These are phyloP conservation scores for Halichoeres trimaculatus DNA, from an alignment of 2,113 vertebrate species.

Conservation along the genomic window DNA sequence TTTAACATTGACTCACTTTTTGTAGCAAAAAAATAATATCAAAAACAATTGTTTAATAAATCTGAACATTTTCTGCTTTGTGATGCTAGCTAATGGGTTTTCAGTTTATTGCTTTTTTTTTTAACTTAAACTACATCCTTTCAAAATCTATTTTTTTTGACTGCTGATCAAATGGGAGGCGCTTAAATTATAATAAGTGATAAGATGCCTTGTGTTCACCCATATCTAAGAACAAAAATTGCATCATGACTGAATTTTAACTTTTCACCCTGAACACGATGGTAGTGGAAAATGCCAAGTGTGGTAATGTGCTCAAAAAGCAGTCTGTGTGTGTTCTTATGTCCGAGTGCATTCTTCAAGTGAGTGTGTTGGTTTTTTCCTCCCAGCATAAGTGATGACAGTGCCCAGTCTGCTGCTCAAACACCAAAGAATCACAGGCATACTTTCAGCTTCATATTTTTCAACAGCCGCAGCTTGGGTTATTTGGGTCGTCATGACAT, in stretches of 20 bases:
- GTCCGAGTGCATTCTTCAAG: constrained; percentile 24
- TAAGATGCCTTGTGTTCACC: too few relatives aligned
- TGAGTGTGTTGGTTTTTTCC: constrained; percentile 12
- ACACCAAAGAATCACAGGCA: constrained; percentile 47
- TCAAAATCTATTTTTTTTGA: too few relatives aligned
- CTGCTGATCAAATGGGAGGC: too few relatives aligned
- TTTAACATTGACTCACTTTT: too few relatives aligned
- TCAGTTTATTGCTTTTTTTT: too few relatives aligned
- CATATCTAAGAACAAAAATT: not conserved
- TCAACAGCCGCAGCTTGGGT: constrained; percentile 49
- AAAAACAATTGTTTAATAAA: too few relatives aligned
- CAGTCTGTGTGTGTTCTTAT: not conserved
- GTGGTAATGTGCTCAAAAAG: not conserved
- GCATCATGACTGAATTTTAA: not conserved
- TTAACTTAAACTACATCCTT: not conserved
- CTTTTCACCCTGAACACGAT: not conserved
- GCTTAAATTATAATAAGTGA: too few relatives aligned
- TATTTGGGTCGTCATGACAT: constrained; percentile 75
- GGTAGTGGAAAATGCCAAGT: not conserved
- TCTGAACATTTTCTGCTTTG: not conserved
- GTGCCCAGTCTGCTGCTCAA: constrained; percentile 43
- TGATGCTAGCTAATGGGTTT: not conserved
- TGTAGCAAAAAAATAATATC: too few relatives aligned
- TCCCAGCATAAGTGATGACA: constrained; percentile 45
- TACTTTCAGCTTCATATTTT: constrained; percentile 66